phyloP scores from a whole-genome alignment of 1,140 invertebrate species.

The Plodia interpunctella region DNA sequence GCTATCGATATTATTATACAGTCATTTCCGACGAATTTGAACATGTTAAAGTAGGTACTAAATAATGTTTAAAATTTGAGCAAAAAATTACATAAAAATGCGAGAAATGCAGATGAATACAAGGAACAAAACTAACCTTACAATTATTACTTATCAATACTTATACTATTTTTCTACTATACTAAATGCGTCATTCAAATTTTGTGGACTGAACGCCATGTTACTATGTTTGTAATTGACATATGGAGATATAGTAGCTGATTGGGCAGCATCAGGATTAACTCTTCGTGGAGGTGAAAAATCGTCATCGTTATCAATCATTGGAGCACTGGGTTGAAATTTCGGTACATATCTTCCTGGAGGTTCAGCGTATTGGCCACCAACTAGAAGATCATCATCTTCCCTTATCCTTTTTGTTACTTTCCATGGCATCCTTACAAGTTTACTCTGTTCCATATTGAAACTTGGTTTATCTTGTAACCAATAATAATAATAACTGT shows the following conservation, averaged over 20 bases:
- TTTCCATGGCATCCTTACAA: slow-evolving; percentile 23
- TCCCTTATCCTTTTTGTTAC: slow-evolving; percentile 14
- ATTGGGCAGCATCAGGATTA: slow-evolving; percentile 39
- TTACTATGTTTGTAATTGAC: slow-evolving; percentile 73
- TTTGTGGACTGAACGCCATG: slow-evolving; percentile 74
- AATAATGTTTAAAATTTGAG: too few species aligned
- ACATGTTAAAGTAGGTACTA: too few species aligned
- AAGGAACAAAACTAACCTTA: too few species aligned
- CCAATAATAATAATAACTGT: neutral
- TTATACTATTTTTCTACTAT: slow-evolving; percentile 45
- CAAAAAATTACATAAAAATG: too few species aligned
- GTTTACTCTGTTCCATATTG: slow-evolving; percentile 1
- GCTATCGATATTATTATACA: too few species aligned
- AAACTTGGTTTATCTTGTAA: slow-evolving; percentile 17
- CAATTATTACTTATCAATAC: too few species aligned
- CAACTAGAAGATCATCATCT: slow-evolving; percentile 57
- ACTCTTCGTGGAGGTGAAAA: slow-evolving; percentile 31
- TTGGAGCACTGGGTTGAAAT: slow-evolving; percentile 28
- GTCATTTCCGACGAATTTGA: too few species aligned
- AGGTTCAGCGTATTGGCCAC: slow-evolving; percentile 69
- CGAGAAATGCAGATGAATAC: too few species aligned
- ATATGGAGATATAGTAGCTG: slow-evolving; percentile 59
- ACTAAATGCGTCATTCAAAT: slow-evolving; percentile 73
- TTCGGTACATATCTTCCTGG: slow-evolving; percentile 53
- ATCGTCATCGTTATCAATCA: slow-evolving; percentile 38